Conservation (phyloP, 2,113 vertebrate species). For the Procapra przewalskii region DNA sequence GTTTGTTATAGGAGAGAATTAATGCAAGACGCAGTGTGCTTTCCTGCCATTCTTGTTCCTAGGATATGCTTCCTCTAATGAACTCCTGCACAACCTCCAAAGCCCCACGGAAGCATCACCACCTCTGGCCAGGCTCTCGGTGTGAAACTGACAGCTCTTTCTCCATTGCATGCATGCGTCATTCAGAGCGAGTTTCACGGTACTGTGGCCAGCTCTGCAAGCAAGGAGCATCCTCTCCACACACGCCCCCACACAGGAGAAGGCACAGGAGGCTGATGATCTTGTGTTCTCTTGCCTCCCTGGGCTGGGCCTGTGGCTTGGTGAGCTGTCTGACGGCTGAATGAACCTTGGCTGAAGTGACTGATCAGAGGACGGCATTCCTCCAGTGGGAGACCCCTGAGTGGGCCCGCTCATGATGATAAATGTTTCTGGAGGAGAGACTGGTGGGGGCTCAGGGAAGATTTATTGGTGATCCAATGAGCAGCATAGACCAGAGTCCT, state of each 20-base stretch:
- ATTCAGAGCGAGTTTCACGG: accelerated
- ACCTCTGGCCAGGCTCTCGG: not conserved
- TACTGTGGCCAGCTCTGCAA: accelerated
- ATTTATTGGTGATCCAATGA: accelerated
- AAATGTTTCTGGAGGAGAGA: accelerated
- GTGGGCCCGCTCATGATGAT: not conserved
- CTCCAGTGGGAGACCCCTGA: accelerated
- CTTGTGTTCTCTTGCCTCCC: accelerated
- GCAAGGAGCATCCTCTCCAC: accelerated
- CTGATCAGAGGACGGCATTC: accelerated
- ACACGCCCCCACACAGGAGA: accelerated
- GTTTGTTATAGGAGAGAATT: not conserved
- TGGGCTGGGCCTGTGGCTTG: accelerated
- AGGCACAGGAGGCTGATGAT: accelerated
- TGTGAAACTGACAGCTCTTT: not conserved
- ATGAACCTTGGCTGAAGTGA: accelerated
- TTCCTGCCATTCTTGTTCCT: not conserved
- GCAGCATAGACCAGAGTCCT: accelerated
- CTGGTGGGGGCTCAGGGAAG: not conserved
- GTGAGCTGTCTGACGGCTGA: not conserved
- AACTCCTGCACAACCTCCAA: not conserved
- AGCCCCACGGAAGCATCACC: not conserved
- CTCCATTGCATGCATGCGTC: accelerated
- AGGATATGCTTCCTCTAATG: accelerated
- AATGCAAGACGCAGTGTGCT: accelerated